phyloP scores from a whole-genome alignment of 1,140 invertebrate species.

The Formica selysi region DNA sequence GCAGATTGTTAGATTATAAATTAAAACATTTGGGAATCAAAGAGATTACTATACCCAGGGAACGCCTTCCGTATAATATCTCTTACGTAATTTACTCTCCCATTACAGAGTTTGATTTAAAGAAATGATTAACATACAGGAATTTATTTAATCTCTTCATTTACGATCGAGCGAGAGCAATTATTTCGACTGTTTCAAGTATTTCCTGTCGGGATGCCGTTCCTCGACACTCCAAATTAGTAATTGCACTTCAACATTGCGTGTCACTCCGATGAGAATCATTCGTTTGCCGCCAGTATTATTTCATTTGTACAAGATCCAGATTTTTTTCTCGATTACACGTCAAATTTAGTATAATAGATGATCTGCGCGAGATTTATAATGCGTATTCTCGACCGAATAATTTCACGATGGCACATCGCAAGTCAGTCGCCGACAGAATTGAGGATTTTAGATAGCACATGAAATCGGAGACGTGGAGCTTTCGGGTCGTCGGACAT shows the following conservation, averaged over 20 bases:
- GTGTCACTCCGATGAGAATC: not conserved
- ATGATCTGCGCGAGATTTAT: not conserved
- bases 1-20: slow-evolving; percentile 59
- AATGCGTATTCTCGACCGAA: slow-evolving; percentile 3
- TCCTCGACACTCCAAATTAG: not conserved
- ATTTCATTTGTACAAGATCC: not conserved
- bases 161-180: not conserved
- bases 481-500: not conserved
- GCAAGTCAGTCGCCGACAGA: not conserved
- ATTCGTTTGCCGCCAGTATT: not conserved
- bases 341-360: not conserved
- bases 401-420: slow-evolving; percentile 58
- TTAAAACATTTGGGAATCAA: slow-evolving; percentile 69
- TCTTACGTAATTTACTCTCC: not conserved
- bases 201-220: not conserved
- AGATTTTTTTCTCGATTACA: slow-evolving; percentile 34
- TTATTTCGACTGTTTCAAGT: not conserved
- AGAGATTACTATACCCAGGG: not conserved
- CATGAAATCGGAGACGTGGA: not conserved
- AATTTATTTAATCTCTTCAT: slow-evolving; percentile 4
- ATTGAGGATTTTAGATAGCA: not conserved
- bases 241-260: not conserved
- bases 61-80: not conserved
- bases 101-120: not conserved
- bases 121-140: not conserved